Conservation (phyloP, 2,797 vertebrate genomes). For the Helarctos malayanus region DNA sequence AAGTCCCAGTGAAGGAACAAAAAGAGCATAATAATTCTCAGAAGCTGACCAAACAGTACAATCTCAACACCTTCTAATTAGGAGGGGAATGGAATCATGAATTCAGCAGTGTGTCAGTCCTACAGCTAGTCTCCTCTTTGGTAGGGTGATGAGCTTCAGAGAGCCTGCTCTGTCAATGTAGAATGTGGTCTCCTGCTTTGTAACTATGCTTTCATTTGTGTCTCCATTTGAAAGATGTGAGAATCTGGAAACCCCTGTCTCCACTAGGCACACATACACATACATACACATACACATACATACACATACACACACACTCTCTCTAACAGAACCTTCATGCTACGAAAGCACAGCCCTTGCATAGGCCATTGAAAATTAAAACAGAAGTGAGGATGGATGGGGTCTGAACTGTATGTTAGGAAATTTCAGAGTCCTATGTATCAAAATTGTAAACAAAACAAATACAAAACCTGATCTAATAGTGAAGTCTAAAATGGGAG, state of each 20-base stretch:
- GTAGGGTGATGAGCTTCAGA: neutral
- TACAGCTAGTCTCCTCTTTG: neutral
- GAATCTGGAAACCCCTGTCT: neutral
- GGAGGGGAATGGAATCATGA: neutral
- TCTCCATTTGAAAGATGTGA: conserved; percentile 49
- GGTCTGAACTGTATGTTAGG: neutral
- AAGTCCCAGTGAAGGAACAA: conserved; percentile 39
- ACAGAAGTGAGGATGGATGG: conserved; percentile 30
- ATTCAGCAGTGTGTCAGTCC: neutral
- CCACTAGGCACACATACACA: neutral
- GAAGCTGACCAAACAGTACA: neutral
- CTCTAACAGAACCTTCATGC: neutral
- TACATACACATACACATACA: neutral
- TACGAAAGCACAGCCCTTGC: neutral
- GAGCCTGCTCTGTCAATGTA: neutral
- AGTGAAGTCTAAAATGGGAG: conserved; percentile 62
- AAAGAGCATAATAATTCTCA: conserved; percentile 49
- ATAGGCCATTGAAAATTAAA: conserved; percentile 37
- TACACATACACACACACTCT: neutral
- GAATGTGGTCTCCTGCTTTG: conserved; percentile 17
- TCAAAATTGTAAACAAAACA: conserved; percentile 40
- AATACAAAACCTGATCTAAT: neutral
- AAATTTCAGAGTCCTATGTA: neutral
- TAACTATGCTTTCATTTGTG: conserved; percentile 40
- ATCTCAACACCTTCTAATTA: neutral